phyloP scores from a whole-genome alignment of 1,140 invertebrate species.

The Trichoplusia ni region DNA sequence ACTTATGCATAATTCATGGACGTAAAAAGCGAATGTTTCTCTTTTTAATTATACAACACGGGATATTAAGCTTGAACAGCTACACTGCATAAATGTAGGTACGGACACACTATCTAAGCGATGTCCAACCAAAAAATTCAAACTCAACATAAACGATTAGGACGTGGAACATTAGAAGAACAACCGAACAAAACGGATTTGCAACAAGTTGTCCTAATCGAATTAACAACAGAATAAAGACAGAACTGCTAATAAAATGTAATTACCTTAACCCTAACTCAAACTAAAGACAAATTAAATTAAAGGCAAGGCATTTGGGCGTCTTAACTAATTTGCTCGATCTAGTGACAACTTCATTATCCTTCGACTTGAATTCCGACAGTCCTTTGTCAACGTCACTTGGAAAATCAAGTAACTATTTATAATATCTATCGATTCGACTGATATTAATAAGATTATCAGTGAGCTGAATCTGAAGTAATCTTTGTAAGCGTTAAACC shows the following conservation, averaged over 20 bases:
- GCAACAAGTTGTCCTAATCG: not conserved
- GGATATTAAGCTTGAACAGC: constrained; percentile 74
- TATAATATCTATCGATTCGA: not conserved
- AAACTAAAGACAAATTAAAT: constrained; percentile 36
- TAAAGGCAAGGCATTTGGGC: constrained; percentile 31
- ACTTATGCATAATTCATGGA: constrained; percentile 79
- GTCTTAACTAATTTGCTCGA: constrained; percentile 29
- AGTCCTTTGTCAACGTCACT: constrained; percentile 25
- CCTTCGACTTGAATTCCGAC: constrained; percentile 9
- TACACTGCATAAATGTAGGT: constrained; percentile 51
- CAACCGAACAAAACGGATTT: too few species aligned
- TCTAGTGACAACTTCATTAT: constrained; percentile 35
- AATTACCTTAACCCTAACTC: constrained; percentile 13
- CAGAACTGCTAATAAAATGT: constrained; percentile 7
- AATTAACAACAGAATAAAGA: not conserved
- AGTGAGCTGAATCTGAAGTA: not conserved
- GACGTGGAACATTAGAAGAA: too few species aligned
- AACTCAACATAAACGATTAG: not conserved
- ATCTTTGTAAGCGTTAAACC: too few species aligned
- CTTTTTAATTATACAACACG: constrained; percentile 80
- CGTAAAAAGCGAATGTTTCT: constrained; percentile 78
- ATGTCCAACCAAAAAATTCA: not conserved
- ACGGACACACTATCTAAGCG: not conserved
- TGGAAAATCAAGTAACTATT: constrained; percentile 6
- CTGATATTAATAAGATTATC: not conserved